Percentiles rank a stretch among this genome's conserved stretches.
These are phyloP conservation scores for Harpagoxenus sublaevis DNA, from an alignment of 2,888 invertebrate genomes.

Conservation along the genomic window DNA sequence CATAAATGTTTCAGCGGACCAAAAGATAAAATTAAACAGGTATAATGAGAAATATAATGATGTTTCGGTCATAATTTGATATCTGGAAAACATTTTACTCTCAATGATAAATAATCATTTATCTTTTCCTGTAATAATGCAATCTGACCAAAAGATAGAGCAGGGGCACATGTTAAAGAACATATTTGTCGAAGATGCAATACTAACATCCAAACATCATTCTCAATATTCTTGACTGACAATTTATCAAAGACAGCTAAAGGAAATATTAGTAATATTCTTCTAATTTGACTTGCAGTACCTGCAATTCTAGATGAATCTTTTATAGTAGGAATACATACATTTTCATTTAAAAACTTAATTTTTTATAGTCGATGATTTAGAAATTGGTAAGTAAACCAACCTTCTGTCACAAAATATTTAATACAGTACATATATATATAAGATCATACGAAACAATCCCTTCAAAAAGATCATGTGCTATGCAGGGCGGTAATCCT, in stretches of 20 bases:
- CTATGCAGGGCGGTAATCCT: conserved; percentile 58
- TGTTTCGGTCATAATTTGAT: conserved; percentile 42
- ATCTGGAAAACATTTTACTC: conserved; percentile 30
- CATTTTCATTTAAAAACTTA: neutral
- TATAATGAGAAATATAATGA: conserved; percentile 42
- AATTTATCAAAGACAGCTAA: conserved; percentile 20
- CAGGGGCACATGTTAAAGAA: conserved; percentile 8
- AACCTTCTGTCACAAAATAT: conserved; percentile 52
- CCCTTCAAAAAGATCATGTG: conserved; percentile 73
- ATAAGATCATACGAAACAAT: conserved; percentile 66
- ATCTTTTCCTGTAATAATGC: conserved; percentile 40
- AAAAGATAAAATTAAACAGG: conserved; percentile 23
- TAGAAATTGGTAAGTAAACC: conserved; percentile 15
- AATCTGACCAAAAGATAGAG: conserved; percentile 23
- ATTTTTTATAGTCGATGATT: conserved; percentile 18
- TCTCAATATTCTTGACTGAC: conserved; percentile 19
- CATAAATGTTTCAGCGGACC: conserved; percentile 35
- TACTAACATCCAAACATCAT: conserved; percentile 32
- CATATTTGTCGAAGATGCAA: conserved; percentile 41
- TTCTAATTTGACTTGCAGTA: conserved; percentile 22
- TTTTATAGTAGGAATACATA: neutral
- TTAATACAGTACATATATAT: conserved; percentile 64
- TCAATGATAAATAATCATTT: conserved; percentile 30
- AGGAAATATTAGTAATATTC: conserved; percentile 25
- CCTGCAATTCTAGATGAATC: neutral